phyloP scores from a whole-genome alignment of 2,797 vertebrate genomes.

The Cryptoprocta ferox region DNA sequence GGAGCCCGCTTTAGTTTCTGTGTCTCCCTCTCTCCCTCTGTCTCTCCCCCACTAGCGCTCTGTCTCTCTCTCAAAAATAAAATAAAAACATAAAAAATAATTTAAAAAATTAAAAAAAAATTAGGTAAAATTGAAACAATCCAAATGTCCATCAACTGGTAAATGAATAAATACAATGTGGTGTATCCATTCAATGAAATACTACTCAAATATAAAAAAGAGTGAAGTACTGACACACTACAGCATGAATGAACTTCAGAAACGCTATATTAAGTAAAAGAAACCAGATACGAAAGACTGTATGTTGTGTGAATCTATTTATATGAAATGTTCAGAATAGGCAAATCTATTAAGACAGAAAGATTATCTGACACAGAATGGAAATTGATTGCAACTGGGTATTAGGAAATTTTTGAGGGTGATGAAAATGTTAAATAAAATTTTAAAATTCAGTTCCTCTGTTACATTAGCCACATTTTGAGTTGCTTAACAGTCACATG shows the following conservation, averaged over 20 bases:
- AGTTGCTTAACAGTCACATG: neutral
- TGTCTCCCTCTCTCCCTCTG: no score
- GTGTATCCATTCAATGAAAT: neutral
- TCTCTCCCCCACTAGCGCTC: no score
- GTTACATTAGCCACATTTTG: neutral
- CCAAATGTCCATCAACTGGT: neutral
- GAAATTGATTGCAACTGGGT: neutral
- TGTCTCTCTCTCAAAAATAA: no score
- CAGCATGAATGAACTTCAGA: neutral
- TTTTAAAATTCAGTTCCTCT: neutral
- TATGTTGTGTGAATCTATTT: neutral
- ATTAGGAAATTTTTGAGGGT: neutral
- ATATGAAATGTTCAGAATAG: neutral
- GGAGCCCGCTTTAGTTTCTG: no score
- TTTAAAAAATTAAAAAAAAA: neutral
- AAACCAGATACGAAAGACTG: neutral
- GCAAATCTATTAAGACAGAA: neutral
- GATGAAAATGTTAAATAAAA: neutral
- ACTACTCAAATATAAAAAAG: neutral
- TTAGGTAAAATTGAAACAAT: neutral
- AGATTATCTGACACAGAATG: neutral
- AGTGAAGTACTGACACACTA: neutral
- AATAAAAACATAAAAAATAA: no score
- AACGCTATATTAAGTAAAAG: neutral
- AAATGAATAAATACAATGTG: neutral